Evolutionary conservation across 30 jellyfish, hydroid and myxozoan genomes (phyloP).

Genomic region (Aurelia coerulea): DNA sequence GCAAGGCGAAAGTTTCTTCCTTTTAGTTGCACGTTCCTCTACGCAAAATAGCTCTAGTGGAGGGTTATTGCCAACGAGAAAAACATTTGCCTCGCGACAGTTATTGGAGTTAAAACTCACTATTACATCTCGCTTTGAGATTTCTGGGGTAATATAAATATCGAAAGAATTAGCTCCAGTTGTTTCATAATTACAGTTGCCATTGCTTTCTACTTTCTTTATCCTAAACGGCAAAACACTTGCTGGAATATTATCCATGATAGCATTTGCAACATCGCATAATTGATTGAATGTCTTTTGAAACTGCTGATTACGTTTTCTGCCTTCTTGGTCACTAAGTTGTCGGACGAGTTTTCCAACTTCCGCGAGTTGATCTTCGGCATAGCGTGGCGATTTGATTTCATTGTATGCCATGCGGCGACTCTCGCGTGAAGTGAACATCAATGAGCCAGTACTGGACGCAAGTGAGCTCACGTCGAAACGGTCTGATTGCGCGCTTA

Average conservation of each 20-base stretch:
- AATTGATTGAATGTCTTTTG: slow-evolving; percentile 34
- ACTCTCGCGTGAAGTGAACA: slow-evolving; percentile 33
- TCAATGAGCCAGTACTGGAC: slow-evolving; percentile 59
- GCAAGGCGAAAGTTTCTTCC: slow-evolving; percentile 71
- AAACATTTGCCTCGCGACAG: slow-evolving; percentile 53
- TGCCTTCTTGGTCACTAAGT: slow-evolving; percentile 75
- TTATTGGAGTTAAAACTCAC: slow-evolving; percentile 34
- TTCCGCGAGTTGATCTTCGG: slow-evolving; percentile 56
- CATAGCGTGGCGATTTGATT: slow-evolving; percentile 54
- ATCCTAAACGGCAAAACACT: slow-evolving; percentile 62
- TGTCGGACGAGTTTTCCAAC: slow-evolving; percentile 56
- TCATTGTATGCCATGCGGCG: slow-evolving; percentile 34
- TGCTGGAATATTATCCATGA: slow-evolving; percentile 57
- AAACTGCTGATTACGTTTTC: slow-evolving; percentile 48
- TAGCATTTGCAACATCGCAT: slow-evolving; percentile 64
- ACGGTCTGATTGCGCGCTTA: slow-evolving; percentile 26
- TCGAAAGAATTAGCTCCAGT: slow-evolving; percentile 52
- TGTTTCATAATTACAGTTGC: slow-evolving; percentile 67
- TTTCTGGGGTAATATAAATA: slow-evolving; percentile 55
- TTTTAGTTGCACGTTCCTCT: slow-evolving; percentile 19
- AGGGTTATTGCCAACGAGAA: slow-evolving; percentile 23
- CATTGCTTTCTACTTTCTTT: slow-evolving; percentile 28
- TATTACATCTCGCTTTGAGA: slow-evolving; percentile 8
- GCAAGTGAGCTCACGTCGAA: slow-evolving; percentile 47
- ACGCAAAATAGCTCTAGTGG: slow-evolving; percentile 72